Evolutionary conservation across 2,888 invertebrate genomes (phyloP).

Genomic region (Hybos culiciformis): DNA sequence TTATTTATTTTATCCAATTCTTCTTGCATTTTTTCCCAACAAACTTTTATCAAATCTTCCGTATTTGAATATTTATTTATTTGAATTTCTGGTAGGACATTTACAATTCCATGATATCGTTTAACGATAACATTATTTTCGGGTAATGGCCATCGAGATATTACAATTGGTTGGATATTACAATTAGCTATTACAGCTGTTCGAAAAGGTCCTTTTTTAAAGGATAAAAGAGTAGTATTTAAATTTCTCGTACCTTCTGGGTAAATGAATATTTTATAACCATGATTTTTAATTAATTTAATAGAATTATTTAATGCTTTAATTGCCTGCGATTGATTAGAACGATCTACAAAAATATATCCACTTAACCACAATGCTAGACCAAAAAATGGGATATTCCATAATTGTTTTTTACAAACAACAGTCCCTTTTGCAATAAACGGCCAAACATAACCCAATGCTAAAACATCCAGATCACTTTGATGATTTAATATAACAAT

Average conservation of each 20-base stretch:
- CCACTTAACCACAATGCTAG: constrained; percentile 69
- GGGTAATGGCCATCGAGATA: constrained; percentile 61
- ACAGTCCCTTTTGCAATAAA: constrained; percentile 58
- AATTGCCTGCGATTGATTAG: constrained; percentile 50
- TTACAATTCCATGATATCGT: constrained; percentile 44
- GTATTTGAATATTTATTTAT: constrained; percentile 53
- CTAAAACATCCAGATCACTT: constrained; percentile 32
- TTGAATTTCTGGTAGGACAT: constrained; percentile 51
- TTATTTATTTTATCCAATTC: constrained; percentile 37
- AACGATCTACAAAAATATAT: constrained; percentile 66
- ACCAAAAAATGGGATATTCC: constrained; percentile 66
- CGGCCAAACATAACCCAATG: constrained; percentile 61
- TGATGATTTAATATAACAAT: constrained; percentile 74
- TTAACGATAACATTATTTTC: too few relatives aligned
- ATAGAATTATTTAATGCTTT: constrained; percentile 54
- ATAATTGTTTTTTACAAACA: constrained; percentile 63
- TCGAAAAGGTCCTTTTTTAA: constrained; percentile 88
- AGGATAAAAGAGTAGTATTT: constrained; percentile 57
- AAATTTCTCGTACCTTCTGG: constrained; percentile 78
- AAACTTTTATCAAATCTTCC: constrained; percentile 43
- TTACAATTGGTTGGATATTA: constrained; percentile 72
- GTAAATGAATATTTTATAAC: constrained; percentile 63
- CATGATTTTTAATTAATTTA: constrained; percentile 43
- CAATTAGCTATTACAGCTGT: constrained; percentile 65
- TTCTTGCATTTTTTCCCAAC: constrained; percentile 48